Conservation (phyloP, 2,888 invertebrate genomes). For the Sycophila texana region DNA sequence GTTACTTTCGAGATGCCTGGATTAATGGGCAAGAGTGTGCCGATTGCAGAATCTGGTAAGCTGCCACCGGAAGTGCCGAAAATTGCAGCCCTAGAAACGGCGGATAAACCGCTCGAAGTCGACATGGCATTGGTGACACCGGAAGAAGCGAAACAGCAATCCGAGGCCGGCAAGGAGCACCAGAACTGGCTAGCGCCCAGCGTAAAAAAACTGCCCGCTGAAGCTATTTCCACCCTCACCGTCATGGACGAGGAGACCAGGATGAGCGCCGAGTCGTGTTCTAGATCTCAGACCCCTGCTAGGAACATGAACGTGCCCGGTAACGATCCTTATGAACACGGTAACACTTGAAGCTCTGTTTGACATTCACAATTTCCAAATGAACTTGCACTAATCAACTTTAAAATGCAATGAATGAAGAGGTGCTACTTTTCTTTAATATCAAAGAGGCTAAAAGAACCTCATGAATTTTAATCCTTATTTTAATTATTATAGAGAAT, state of each 20-base stretch:
- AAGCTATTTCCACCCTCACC: conserved; percentile 72
- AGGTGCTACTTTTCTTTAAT: too few species aligned
- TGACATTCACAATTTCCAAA: too few species aligned
- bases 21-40: too few species aligned
- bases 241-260: conserved; percentile 78
- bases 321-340: conserved; percentile 54
- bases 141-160: conserved; percentile 22
- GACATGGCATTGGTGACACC: not conserved
- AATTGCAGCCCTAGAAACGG: not conserved
- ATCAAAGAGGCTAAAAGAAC: too few species aligned
- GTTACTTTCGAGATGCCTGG: too few species aligned
- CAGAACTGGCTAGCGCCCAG: conserved; percentile 72
- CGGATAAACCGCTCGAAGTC: not conserved
- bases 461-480: too few species aligned
- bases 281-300: conserved; percentile 74
- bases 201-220: conserved; percentile 65
- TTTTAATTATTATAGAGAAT: too few species aligned
- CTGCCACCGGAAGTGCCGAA: not conserved
- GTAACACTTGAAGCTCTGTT: too few species aligned
- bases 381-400: too few species aligned
- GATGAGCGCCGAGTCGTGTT: conserved; percentile 76
- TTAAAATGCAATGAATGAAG: too few species aligned
- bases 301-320: conserved; percentile 70
- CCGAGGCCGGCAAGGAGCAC: conserved; percentile 55
- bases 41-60: too few species aligned